Base-by-base conservation (phyloP, 2,113 vertebrate genomes). In the Furnarius figulus region DNA sequence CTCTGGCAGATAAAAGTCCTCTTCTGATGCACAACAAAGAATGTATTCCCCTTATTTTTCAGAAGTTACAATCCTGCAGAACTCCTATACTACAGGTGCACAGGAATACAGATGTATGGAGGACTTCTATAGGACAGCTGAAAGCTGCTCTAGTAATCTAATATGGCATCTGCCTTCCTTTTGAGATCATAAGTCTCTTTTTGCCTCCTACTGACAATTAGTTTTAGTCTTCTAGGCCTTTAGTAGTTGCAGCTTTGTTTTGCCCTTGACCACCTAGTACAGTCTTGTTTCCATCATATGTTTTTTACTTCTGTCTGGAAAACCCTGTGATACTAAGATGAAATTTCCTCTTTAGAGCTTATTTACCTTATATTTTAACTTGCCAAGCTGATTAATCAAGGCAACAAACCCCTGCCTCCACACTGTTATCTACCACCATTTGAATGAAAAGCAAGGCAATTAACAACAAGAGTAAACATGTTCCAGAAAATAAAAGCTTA, bases 401-500 rank as follows among this genome's bases (percentile, higher is more conserved):
- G 17, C 27, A 84, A 84, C 25, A 78, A 77, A 10, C 3, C 33
- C 47, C 56, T 81, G 11, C 16, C 10, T 46, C 12, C 6, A 50
- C 42, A 46, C 17, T 3, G 2, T 9, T 59, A 59, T 30, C 50
- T 59, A 65, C 12, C 42, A 62, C 14, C 46, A n/a, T 6, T 19
- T 15, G 40, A 70, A 83, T 59, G 37, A 87, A 88, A 84, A 77
- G 30, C 47, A 76, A 77, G 7, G 24, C 47, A 67, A 30, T 68
- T 19, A 71, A 84, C 2, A 8, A 52, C 16, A 87, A 53, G 37
- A 84, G 49, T 31, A 89, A 67, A 39, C 7, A 12, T 23, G 18
- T 28, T 74, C 14, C 33, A 73, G 75, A 73, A 92, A 72, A 78
- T 9, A 47, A 67, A 92, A 65, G n/a, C 95, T 96, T 95, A 99